Percentiles rank a stretch among this genome's conserved stretches.
Conservation (phyloP, 2,888 invertebrate genomes). For the Epirrhoe tristata region DNA sequence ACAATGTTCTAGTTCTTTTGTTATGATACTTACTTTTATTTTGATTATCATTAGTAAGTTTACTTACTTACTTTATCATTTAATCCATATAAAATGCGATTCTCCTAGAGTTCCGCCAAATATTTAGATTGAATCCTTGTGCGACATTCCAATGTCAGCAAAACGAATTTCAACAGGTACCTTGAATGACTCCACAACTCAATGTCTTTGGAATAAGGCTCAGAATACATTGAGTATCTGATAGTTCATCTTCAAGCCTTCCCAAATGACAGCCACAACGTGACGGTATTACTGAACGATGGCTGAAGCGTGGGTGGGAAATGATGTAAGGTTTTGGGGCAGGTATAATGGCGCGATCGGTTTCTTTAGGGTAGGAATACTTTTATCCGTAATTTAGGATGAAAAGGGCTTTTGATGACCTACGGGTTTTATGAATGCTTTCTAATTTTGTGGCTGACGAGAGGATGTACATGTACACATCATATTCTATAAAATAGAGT, state of each 20-base stretch:
- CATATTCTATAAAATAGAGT: not conserved
- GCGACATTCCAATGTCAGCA: slow-evolving; percentile 25
- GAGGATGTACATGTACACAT: not conserved
- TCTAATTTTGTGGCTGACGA: not conserved
- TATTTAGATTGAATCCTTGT: slow-evolving; percentile 12
- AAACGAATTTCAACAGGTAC: slow-evolving; percentile 34
- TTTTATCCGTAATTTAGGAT: slow-evolving; percentile 16
- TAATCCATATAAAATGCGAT: not conserved
- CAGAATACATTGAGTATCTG: slow-evolving; percentile 14
- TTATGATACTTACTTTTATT: not conserved
- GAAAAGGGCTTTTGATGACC: slow-evolving; percentile 2
- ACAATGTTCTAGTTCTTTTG: not conserved
- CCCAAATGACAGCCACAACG: slow-evolving; percentile 34
- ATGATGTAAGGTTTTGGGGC: slow-evolving; percentile 32
- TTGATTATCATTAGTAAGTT: too few relatives aligned
- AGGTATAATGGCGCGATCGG: slow-evolving; percentile 31
- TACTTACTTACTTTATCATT: too few relatives aligned
- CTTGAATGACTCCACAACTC: slow-evolving; percentile 10
- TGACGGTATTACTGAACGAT: slow-evolving; percentile 37
- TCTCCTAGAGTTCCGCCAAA: slow-evolving; percentile 3
- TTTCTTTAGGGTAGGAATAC: slow-evolving; percentile 25
- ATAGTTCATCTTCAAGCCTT: slow-evolving; percentile 35
- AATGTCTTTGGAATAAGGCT: slow-evolving; percentile 15
- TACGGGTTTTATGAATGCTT: not conserved
- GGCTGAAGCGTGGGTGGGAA: slow-evolving; percentile 26